Evolutionary conservation across 2,797 vertebrate genomes (phyloP).

Genomic region (Coluber constrictor): DNA sequence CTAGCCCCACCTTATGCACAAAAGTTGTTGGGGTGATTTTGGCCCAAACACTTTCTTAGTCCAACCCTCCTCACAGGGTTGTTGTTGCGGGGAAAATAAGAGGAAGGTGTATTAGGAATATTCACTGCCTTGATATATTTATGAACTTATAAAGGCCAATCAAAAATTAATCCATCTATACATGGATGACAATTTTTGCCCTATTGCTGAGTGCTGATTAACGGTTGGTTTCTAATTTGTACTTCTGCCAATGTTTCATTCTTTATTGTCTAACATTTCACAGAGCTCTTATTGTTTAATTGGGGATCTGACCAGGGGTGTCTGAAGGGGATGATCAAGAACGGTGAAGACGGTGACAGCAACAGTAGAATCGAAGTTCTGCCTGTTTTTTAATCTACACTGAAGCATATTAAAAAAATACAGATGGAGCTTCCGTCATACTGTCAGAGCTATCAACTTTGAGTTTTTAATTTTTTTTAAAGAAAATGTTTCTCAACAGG

Average conservation of each 20-base stretch:
- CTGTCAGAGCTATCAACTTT: background rate
- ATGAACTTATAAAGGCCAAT: background rate
- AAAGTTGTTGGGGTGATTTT: background rate
- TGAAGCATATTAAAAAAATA: background rate
- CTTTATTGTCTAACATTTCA: background rate
- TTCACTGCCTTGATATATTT: background rate
- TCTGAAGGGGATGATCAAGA: background rate
- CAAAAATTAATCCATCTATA: background rate
- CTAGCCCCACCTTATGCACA: no score
- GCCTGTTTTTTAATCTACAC: background rate
- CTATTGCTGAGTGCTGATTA: background rate
- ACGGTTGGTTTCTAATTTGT: background rate
- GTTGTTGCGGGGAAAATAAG: background rate
- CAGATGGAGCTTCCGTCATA: background rate
- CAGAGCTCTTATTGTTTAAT: background rate
- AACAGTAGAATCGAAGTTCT: background rate
- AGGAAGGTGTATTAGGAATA: background rate
- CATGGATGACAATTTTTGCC: background rate
- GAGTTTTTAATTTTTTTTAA: background rate
- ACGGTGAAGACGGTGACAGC: background rate
- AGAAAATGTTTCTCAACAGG: background rate
- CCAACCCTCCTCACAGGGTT: background rate
- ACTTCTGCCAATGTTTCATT: background rate
- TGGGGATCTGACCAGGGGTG: background rate
- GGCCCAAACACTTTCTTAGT: background rate